Evolutionary conservation across 1,140 invertebrate species (phyloP).

Genomic region (Eciton burchellii): DNA sequence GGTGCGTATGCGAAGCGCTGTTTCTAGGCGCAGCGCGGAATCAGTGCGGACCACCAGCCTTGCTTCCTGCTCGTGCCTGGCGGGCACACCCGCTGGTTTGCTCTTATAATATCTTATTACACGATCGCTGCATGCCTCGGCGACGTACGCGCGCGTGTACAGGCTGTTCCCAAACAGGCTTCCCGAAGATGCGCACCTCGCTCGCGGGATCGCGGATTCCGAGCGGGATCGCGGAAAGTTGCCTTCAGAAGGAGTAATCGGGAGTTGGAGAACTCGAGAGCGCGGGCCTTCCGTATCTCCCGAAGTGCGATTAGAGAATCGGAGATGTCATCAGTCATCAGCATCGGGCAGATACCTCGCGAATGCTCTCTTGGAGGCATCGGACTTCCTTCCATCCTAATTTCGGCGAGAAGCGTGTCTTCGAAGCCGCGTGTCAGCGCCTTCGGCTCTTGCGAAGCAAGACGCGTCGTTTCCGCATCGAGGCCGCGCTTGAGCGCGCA

Average conservation of each 20-base stretch:
- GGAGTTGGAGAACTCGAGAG: too few species aligned
- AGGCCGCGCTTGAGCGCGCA: constrained; percentile 19
- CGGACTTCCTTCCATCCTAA: too few species aligned
- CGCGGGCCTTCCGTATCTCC: neutral
- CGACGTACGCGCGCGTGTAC: constrained; percentile 32
- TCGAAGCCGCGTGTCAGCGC: constrained; percentile 8
- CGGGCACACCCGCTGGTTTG: constrained; percentile 68
- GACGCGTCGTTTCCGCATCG: constrained; percentile 41
- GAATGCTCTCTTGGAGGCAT: too few species aligned
- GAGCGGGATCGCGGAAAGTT: neutral
- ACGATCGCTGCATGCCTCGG: constrained; percentile 69
- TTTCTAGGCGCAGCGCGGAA: constrained; percentile 54
- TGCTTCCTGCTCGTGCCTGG: constrained; percentile 62
- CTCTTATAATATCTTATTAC: constrained; percentile 76
- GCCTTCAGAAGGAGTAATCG: too few species aligned
- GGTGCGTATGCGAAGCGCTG: too few species aligned
- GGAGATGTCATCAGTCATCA: too few species aligned
- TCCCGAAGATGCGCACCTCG: too few species aligned
- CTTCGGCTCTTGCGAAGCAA: constrained; percentile 1
- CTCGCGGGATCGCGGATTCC: too few species aligned
- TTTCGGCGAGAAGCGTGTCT: too few species aligned
- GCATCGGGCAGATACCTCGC: too few species aligned
- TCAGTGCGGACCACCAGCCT: constrained; percentile 68
- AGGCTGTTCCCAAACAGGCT: constrained; percentile 32
- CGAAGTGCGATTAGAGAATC: neutral